Evolutionary conservation across 2,797 vertebrate species (phyloP).

Genomic region (Rhincodon typus): DNA sequence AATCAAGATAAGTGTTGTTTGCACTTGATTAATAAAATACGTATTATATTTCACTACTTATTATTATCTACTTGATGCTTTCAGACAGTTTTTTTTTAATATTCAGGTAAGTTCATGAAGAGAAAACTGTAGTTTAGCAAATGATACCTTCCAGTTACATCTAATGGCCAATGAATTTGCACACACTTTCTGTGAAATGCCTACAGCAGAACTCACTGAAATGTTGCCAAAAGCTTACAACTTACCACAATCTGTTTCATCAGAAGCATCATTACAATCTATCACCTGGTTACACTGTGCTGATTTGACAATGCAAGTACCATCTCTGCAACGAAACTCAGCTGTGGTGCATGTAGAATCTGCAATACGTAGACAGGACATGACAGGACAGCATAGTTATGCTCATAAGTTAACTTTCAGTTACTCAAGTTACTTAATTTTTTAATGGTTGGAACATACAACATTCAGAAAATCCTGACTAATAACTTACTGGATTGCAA

Average conservation of each 20-base stretch:
- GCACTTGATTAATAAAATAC: not conserved
- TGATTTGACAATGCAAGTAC: conserved; percentile 78
- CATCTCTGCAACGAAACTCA: conserved; percentile 82
- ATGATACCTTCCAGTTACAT: not conserved
- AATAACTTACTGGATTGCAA: not conserved
- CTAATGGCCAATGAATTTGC: not conserved
- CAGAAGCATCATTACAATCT: conserved; percentile 86
- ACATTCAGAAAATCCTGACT: not conserved
- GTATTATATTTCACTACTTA: not conserved
- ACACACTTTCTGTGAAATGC: not conserved
- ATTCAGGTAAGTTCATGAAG: not conserved
- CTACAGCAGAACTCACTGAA: not conserved
- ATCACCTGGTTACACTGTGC: conserved; percentile 86
- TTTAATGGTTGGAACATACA: not conserved
- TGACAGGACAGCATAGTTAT: conserved; percentile 36
- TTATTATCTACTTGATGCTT: not conserved
- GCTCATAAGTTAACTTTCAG: not conserved
- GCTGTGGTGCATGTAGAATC: conserved; percentile 64
- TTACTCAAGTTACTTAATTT: not conserved
- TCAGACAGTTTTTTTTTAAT: not conserved
- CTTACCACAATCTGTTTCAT: conserved; percentile 92
- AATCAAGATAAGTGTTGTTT: not conserved
- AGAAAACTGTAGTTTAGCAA: not conserved
- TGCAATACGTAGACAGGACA: conserved; percentile 40
- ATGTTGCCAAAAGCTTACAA: conserved; percentile 13